A percentile compares a stretch with the other conserved stretches of the same genome.
Evolutionary conservation across 1,140 invertebrate genomes (phyloP).

Genomic region (Drosophila auraria): DNA sequence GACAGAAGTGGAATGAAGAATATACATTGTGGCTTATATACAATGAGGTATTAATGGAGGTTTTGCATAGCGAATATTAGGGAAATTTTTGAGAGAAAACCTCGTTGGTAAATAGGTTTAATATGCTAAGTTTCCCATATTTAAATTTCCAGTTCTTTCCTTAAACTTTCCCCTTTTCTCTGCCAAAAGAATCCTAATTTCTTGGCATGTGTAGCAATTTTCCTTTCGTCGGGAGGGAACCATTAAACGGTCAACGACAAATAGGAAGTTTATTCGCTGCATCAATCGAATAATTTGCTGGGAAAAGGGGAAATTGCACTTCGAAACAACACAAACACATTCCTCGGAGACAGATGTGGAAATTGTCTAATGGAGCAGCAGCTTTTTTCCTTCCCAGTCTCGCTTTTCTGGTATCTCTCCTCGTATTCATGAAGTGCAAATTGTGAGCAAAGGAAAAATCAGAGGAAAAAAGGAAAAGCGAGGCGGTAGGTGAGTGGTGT

Average conservation of each 20-base stretch:
- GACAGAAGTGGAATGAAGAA: constrained; percentile 2
- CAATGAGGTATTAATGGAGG: constrained; percentile 5
- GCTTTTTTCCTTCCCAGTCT: neutral
- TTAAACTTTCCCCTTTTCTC: neutral
- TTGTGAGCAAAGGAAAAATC: constrained; percentile 65
- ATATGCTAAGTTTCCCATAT: too few species aligned
- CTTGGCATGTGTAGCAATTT: neutral
- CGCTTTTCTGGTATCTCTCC: constrained; percentile 25
- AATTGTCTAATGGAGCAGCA: constrained; percentile 79
- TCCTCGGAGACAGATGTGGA: constrained; percentile 66
- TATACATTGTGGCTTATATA: constrained; percentile 5
- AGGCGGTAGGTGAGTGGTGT: constrained; percentile 42
- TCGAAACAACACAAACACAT: constrained; percentile 50
- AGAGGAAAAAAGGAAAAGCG: constrained; percentile 1
- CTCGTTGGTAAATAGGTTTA: neutral
- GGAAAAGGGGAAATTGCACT: constrained; percentile 18
- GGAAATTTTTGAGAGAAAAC: too few species aligned
- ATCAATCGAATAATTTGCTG: constrained; percentile 64
- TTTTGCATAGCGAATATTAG: neutral
- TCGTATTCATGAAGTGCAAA: constrained; percentile 82
- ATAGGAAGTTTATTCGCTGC: constrained; percentile 64
- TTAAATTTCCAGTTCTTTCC: neutral
- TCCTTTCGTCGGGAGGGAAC: constrained; percentile 3
- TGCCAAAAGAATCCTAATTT: neutral
- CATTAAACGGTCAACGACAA: constrained; percentile 49